Evolutionary conservation across 2,113 vertebrate genomes (phyloP).

Genomic region (Fregetta grallaria): DNA sequence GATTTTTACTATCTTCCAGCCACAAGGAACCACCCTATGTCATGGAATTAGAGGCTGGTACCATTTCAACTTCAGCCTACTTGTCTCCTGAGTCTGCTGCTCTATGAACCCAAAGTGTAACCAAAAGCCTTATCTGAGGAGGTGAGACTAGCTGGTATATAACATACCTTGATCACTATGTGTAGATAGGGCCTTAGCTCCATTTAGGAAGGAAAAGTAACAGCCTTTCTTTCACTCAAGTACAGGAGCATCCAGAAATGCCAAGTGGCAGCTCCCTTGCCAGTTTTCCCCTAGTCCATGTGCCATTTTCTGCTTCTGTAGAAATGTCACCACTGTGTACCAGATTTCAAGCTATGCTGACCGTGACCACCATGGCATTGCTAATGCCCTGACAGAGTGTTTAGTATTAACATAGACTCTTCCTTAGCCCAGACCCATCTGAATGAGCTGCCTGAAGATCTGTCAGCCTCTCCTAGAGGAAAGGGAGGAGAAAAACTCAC

Average conservation of each 20-base stretch:
- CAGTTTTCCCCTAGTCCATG: background rate
- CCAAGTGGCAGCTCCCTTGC: background rate
- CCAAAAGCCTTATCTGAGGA: background rate
- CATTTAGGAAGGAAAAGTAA: background rate
- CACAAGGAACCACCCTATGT: background rate
- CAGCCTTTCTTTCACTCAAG: background rate
- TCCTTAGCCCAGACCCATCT: background rate
- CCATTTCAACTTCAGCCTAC: background rate
- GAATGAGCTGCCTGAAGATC: background rate
- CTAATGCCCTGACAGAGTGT: background rate
- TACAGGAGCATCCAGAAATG: background rate
- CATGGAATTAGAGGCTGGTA: background rate
- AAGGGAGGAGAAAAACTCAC: background rate
- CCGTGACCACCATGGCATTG: fast-evolving
- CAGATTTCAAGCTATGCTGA: background rate
- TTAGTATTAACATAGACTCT: background rate
- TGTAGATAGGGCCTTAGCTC: background rate
- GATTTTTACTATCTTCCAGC: background rate
- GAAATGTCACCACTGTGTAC: background rate
- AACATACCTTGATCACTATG: background rate
- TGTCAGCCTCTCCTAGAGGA: background rate
- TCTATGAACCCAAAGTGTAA: background rate
- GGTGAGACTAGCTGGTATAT: background rate
- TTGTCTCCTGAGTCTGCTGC: background rate
- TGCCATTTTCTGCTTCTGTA: background rate